Evolutionary conservation across 37 sponge, comb jelly and placozoan genomes (phyloP).

Genomic region (Crambe crambe): DNA sequence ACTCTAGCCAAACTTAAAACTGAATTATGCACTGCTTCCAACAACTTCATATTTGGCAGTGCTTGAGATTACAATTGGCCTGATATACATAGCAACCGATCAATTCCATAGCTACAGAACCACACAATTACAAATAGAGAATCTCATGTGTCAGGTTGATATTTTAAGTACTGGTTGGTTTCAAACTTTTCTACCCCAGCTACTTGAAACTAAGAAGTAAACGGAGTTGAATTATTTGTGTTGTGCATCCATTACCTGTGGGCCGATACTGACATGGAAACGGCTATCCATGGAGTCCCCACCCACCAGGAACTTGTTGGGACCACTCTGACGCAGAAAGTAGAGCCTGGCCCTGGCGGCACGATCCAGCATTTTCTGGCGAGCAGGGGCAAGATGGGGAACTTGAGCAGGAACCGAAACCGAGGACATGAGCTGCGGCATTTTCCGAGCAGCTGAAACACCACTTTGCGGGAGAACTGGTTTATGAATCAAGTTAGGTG

Average conservation of each 20-base stretch:
- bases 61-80: too few relatives aligned
- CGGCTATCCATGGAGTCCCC: conserved; percentile 69
- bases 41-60: too few relatives aligned
- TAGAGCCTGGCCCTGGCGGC: conserved; percentile 70
- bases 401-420: not conserved
- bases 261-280: conserved; percentile 67
- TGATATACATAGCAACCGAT: too few relatives aligned
- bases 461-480: not conserved
- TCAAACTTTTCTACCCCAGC: too few relatives aligned
- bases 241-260: conserved; percentile 69
- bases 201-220: too few relatives aligned
- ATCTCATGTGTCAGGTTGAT: too few relatives aligned
- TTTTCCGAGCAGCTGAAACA: not conserved
- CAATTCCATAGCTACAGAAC: too few relatives aligned
- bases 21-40: too few relatives aligned
- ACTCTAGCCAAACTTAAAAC: too few relatives aligned
- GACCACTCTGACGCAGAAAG: conserved; percentile 65
- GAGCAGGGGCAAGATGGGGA: conserved; percentile 11
- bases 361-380: conserved; percentile 41
- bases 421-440: not conserved
- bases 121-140: too few relatives aligned
- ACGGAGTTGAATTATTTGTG: too few relatives aligned
- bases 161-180: too few relatives aligned
- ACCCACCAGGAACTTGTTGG: conserved; percentile 54
- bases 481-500: not conserved